These are phyloP conservation scores for Acyrthosiphon pisum DNA, from an alignment of 1,140 invertebrate species.

Conservation along the genomic window DNA sequence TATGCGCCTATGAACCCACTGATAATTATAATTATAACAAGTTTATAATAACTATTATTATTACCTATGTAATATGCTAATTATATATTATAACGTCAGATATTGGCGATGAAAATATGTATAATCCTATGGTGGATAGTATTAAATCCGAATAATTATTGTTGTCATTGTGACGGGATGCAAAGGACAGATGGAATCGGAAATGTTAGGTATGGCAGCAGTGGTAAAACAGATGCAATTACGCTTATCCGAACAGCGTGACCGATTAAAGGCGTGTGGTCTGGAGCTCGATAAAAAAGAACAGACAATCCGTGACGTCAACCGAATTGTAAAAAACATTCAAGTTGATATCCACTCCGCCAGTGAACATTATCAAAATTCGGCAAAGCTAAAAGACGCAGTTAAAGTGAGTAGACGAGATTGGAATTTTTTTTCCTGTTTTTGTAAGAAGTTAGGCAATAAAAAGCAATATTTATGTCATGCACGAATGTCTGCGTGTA, in stretches of 20 bases:
- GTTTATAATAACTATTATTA: background rate
- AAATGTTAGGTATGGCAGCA: slow-evolving; percentile 75
- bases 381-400: slow-evolving; percentile 77
- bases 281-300: slow-evolving; percentile 75
- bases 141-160: background rate
- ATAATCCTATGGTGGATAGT: background rate
- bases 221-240: slow-evolving; percentile 72
- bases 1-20: no score
- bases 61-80: no score
- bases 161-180: background rate
- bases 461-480: background rate
- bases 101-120: background rate
- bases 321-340: slow-evolving; percentile 75
- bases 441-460: background rate
- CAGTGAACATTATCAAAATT: slow-evolving; percentile 78
- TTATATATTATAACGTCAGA: background rate
- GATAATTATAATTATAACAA: background rate
- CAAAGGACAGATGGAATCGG: slow-evolving; percentile 67
- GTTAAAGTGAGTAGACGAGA: slow-evolving; percentile 68
- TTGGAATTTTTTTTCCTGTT: background rate
- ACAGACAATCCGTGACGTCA: slow-evolving; percentile 69
- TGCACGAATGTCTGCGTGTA: background rate
- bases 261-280: slow-evolving; percentile 76
- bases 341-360: slow-evolving; percentile 80
- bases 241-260: slow-evolving; percentile 75